phyloP scores from a whole-genome alignment of 2,888 invertebrate genomes.

The Ganaspis brasiliensis region DNA sequence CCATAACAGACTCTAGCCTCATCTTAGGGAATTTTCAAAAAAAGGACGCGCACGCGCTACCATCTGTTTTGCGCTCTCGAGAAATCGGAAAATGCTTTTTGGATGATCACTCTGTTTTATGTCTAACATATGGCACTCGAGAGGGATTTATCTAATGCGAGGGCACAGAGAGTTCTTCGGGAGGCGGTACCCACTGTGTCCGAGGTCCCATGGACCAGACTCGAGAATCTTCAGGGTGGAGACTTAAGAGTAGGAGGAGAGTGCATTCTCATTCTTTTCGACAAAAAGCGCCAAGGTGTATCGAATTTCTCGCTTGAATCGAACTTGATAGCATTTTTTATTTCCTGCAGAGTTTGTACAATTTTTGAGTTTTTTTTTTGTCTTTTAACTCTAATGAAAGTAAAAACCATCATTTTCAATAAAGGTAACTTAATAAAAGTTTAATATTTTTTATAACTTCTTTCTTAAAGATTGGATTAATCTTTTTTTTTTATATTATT shows the following conservation, averaged over 20 bases:
- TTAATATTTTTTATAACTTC: too few relatives aligned
- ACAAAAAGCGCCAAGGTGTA: conserved; percentile 18
- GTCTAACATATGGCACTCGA: conserved; percentile 76
- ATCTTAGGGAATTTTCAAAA: conserved; percentile 33
- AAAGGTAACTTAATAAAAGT: too few relatives aligned
- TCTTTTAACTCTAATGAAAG: too few relatives aligned
- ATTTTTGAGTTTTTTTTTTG: too few relatives aligned
- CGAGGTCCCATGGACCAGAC: conserved; percentile 16
- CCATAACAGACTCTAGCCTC: conserved; percentile 11
- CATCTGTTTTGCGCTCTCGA: conserved; percentile 71
- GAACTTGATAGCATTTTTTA: conserved; percentile 6
- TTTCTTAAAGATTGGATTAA: too few relatives aligned
- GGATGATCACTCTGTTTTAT: conserved; percentile 54
- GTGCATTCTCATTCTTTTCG: conserved; percentile 46
- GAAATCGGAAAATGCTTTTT: conserved; percentile 73
- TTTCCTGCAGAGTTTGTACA: background rate
- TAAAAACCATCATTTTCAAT: too few relatives aligned
- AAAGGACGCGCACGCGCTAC: conserved; percentile 61
- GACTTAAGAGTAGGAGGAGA: conserved; percentile 22
- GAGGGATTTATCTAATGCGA: conserved; percentile 65
- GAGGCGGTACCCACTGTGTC: conserved; percentile 46
- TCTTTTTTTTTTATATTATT: too few relatives aligned
- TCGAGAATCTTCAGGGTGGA: background rate
- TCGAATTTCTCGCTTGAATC: conserved; percentile 17
- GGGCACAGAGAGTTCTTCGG: conserved; percentile 50